phyloP scores from a whole-genome alignment of 1,140 invertebrate genomes.

The Leptestheria dahalacensis region DNA sequence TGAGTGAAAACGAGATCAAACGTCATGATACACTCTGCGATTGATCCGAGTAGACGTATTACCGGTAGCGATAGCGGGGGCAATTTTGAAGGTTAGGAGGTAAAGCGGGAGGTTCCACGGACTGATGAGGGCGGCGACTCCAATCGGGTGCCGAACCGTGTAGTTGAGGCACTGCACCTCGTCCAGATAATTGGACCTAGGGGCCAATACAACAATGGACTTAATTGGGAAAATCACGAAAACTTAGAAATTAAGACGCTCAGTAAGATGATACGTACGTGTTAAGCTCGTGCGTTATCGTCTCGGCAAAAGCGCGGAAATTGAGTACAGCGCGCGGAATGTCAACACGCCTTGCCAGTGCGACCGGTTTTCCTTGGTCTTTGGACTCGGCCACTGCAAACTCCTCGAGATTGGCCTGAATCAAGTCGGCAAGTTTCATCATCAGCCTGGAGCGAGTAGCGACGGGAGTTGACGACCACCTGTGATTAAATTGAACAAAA shows the following conservation, averaged over 20 bases:
- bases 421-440: conserved; percentile 35
- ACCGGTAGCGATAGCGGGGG: conserved; percentile 36
- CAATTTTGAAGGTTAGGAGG: conserved; percentile 40
- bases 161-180: conserved; percentile 34
- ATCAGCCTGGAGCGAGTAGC: conserved; percentile 26
- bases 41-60: not conserved
- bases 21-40: too few relatives aligned
- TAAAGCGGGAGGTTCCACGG: conserved; percentile 46
- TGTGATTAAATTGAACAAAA: conserved; percentile 15
- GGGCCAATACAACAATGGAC: not conserved
- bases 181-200: conserved; percentile 26
- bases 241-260: conserved; percentile 1
- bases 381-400: conserved; percentile 38
- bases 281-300: conserved; percentile 25
- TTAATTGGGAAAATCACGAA: not conserved
- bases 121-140: conserved; percentile 40
- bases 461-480: conserved; percentile 27
- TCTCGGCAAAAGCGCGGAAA: conserved; percentile 39
- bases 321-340: conserved; percentile 41
- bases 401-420: conserved; percentile 34
- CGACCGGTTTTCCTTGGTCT: conserved; percentile 44
- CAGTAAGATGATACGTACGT: conserved; percentile 21
- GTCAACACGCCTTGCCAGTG: conserved; percentile 34
- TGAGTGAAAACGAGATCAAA: not conserved
- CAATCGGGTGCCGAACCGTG: conserved; percentile 34